Percentiles rank a stretch among this genome's conserved stretches.
These are phyloP conservation scores for Oceanites oceanicus DNA, from an alignment of 2,113 vertebrate species.

Conservation along the genomic window DNA sequence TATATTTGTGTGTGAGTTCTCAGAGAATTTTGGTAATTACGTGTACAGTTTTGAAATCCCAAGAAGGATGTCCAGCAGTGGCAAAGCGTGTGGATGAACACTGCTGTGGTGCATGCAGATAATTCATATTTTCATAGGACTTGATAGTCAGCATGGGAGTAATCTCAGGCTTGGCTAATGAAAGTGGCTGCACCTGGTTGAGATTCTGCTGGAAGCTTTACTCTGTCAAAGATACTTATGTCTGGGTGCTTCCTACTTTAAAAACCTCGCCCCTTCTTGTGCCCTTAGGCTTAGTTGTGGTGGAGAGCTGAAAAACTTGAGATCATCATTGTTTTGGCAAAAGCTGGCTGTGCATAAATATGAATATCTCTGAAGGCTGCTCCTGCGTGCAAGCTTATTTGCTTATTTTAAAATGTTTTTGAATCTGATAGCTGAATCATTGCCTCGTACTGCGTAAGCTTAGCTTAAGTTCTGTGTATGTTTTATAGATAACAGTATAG, in stretches of 20 bases:
- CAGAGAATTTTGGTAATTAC: background rate
- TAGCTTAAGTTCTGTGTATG: background rate
- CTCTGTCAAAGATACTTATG: slow-evolving; percentile 11
- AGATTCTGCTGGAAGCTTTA: slow-evolving; percentile 43
- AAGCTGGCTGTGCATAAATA: background rate
- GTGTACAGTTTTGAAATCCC: background rate
- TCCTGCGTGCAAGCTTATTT: background rate
- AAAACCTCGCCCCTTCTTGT: background rate
- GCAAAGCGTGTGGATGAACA: background rate
- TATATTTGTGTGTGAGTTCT: background rate
- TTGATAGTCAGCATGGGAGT: slow-evolving; percentile 24
- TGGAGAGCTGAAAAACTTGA: slow-evolving; percentile 9
- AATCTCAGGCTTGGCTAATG: slow-evolving; percentile 45
- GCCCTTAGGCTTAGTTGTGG: background rate
- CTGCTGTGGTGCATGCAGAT: background rate
- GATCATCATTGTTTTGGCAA: background rate
- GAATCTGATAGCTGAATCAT: background rate
- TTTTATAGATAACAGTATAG: background rate
- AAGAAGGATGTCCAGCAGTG: background rate
- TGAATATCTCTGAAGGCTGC: background rate
- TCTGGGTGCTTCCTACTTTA: background rate
- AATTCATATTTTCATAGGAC: slow-evolving; percentile 40
- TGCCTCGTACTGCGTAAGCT: background rate
- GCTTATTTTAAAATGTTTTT: background rate
- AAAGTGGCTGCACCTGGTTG: slow-evolving; percentile 50